phyloP scores from a whole-genome alignment of 2,888 invertebrate genomes.

The Melanostoma mellinum region DNA sequence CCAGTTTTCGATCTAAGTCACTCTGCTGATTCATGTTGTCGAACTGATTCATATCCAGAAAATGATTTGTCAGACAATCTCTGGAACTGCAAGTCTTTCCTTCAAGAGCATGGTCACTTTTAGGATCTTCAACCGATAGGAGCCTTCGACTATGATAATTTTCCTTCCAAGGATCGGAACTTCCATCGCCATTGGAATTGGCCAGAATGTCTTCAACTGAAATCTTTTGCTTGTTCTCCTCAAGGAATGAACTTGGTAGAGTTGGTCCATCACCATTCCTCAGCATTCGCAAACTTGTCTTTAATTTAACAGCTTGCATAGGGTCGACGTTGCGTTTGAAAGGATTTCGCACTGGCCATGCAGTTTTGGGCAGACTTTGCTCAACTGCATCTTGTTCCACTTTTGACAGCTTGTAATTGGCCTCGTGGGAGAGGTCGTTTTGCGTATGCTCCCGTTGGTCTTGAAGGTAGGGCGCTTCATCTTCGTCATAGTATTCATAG shows the following conservation, averaged over 20 bases:
- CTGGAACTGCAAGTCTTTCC: conserved; percentile 17
- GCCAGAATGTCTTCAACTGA: conserved; percentile 74
- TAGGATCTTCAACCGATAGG: conserved; percentile 30
- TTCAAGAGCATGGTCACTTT: conserved; percentile 19
- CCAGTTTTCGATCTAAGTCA: conserved; percentile 31
- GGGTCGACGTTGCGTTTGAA: conserved; percentile 75
- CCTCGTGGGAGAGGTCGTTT: conserved; percentile 80
- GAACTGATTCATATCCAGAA: conserved; percentile 64
- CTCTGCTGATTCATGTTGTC: conserved; percentile 68
- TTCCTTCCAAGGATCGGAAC: conserved; percentile 36
- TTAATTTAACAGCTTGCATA: conserved; percentile 79
- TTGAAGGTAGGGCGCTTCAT: conserved; percentile 63
- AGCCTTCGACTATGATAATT: conserved; percentile 46
- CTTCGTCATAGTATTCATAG: conserved; percentile 73
- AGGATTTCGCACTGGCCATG: conserved; percentile 69
- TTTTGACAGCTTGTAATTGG: conserved; percentile 81
- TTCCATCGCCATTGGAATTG: background rate
- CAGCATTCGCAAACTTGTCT: conserved; percentile 79
- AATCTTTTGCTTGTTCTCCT: conserved; percentile 70
- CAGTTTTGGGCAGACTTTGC: conserved; percentile 25
- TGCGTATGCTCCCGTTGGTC: conserved; percentile 75
- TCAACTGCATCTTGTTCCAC: conserved; percentile 80
- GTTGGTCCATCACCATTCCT: conserved; percentile 78
- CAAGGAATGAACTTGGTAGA: conserved; percentile 78
- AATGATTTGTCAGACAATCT: conserved; percentile 2